These are phyloP conservation scores for Mormyrus hasselquistii DNA, from an alignment of 2,797 vertebrate species.

Conservation along the genomic window DNA sequence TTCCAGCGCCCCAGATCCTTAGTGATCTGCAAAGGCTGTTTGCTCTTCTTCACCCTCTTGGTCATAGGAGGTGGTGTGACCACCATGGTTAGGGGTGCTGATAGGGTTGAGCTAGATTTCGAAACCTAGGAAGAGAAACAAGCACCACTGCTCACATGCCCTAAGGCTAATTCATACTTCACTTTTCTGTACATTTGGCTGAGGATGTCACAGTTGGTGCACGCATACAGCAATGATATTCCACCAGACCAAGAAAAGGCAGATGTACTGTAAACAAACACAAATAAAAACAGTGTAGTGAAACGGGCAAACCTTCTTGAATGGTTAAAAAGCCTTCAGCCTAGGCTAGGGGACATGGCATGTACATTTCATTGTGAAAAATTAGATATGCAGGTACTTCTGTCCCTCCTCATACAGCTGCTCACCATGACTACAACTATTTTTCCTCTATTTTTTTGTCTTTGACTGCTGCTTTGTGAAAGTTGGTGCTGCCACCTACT, in stretches of 20 bases:
- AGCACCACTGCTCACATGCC: background rate
- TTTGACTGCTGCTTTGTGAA: background rate
- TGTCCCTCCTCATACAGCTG: background rate
- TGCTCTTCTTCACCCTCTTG: conserved; percentile 92
- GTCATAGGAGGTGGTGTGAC: conserved; percentile 69
- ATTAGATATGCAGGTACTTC: background rate
- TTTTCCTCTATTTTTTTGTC: background rate
- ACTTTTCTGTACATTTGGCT: background rate
- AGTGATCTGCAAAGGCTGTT: conserved; percentile 86
- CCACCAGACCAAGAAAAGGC: background rate
- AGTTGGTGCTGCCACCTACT: background rate
- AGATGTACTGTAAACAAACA: background rate
- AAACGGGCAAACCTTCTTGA: background rate
- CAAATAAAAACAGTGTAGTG: background rate
- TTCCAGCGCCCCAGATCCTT: conserved; percentile 95
- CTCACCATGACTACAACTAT: background rate
- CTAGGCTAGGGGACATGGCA: background rate
- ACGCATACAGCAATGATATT: background rate
- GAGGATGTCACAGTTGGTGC: background rate
- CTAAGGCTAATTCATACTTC: background rate
- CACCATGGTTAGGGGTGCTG: conserved; percentile 70
- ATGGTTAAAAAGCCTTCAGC: background rate
- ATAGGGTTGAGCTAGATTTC: conserved; percentile 69
- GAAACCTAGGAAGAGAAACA: conserved; percentile 59
- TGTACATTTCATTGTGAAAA: background rate